Evolutionary conservation across 1,140 invertebrate genomes (phyloP).

Genomic region (Halotydeus destructor): DNA sequence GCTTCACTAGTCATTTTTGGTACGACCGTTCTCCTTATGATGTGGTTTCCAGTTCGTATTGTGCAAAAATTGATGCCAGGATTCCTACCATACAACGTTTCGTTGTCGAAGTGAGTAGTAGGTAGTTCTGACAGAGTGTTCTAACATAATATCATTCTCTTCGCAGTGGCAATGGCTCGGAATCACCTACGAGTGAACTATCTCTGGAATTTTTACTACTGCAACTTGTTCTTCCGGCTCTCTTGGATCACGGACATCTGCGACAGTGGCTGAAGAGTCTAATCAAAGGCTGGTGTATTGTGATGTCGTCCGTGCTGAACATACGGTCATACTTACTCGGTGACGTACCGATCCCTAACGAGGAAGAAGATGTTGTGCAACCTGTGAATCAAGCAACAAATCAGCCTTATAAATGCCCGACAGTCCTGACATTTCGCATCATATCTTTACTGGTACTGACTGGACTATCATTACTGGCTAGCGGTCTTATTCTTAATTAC

Average conservation of each 20-base stretch:
- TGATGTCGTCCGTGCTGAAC: constrained; percentile 60
- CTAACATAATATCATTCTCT: constrained; percentile 6
- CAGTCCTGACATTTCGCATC: constrained; percentile 43
- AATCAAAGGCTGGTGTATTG: constrained; percentile 63
- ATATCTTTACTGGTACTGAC: constrained; percentile 3
- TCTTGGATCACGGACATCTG: constrained; percentile 87
- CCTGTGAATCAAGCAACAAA: constrained; percentile 19
- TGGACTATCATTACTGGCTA: constrained; percentile 6
- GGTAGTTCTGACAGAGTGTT: constrained; percentile 5
- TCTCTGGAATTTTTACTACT: constrained; percentile 77
- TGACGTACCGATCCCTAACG: constrained; percentile 25
- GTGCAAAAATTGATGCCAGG: constrained; percentile 57
- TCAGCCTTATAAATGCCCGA: constrained; percentile 66
- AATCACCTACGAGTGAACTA: constrained; percentile 55
- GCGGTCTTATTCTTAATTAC: constrained; percentile 13
- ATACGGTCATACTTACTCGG: constrained; percentile 72
- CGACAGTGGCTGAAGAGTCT: constrained; percentile 72
- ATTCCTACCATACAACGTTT: constrained; percentile 83
- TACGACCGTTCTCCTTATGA: constrained; percentile 77
- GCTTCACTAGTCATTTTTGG: constrained; percentile 90
- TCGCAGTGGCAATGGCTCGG: constrained; percentile 39
- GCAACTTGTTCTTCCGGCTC: constrained; percentile 85
- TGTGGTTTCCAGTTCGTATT: constrained; percentile 79
- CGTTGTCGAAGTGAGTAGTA: constrained; percentile 30
- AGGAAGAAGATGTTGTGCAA: constrained; percentile 13